Evolutionary conservation across 2,888 invertebrate genomes (phyloP), one percentile per base, ranked within the genome.

Genomic region (Mechanitis mazaeus): DNA sequence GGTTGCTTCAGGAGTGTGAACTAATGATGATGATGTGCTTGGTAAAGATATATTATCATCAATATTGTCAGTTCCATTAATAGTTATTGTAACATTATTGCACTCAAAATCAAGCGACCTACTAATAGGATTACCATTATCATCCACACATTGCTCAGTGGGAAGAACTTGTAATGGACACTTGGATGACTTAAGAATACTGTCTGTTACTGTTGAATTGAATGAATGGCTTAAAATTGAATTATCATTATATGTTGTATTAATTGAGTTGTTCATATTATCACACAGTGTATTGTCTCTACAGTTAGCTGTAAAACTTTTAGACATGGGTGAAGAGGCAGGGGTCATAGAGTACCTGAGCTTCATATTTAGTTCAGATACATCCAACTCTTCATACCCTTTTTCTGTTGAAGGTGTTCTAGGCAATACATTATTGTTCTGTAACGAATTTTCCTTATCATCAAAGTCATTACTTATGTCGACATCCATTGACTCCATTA

Each of bases 321-420:
- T 87, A 3, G 89, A 85, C 88, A 89, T 86, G 3, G 88, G 87
- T 7, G 88, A 88, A 1, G 83, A 72, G 0, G 76, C 77, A 7
- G 89, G 88, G n/a, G 87, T 88, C 20, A 82, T 72, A 6, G 88
- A 88, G 68, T 85, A 88, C 74, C 87, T 83, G 54, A 89, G 72
- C 73, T 84, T 89, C 86, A 88, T 87, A 71, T 85, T 89, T 9
- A 87, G 72, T 64, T 89, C 89, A 0, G 89, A 85, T 1, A 85
- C 83, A 72, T 90, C 88, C 68, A 88, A 64, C 64, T 88, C 88
- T 69, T 89, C 89, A 63, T 86, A 87, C 1, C 87, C 87, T 68
- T 87, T 89, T 63, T 89, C 88, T 0, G 83, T 85, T 68, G 81
- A 81, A 0, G 85, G 72, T 2, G 75, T 73, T 60, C 71, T 71